Evolutionary conservation across 2,113 vertebrate species (phyloP), one percentile per base, ranked within the genome.

Genomic region (Campylomormyrus tamandua): DNA sequence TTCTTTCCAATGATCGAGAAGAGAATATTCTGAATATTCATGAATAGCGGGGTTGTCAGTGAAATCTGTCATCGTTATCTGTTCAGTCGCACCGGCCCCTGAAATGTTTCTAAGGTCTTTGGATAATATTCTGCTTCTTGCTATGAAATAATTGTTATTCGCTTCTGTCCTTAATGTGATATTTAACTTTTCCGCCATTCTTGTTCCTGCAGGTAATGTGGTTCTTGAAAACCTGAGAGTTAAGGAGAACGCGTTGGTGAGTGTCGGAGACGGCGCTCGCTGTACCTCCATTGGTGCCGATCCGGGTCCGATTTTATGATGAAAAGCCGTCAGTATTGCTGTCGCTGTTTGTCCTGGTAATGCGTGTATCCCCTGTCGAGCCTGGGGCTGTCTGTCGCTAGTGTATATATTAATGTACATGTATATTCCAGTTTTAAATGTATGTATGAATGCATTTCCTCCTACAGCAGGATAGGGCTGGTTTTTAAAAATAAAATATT

Each of bases 211-310:
- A 99, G 98, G 98, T 91, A 98, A 99, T 92, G 98, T 99, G 84
- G 97, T 97, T 1, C 96, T 99, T 74, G 98, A 99, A 92, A 99
- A 99, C 91, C 95, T 99, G 45, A 95, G 94, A 91, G 97, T 99
- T 92, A 99, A 97, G 93, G 98, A 99, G 94, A 99, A 99, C 91
- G 97, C 97, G 39, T 94, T 99, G 96, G 98, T 99, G 92, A 97
- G 98, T 95, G 80, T 19, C 83, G 46, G 8, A 46, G 2, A 48
- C 19, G 8, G 19, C 15, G 19, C 21, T 62, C 7, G 0, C 13
- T 5, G 27, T 24, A 24, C 21, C 31, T 9, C 10, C 15, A 39
- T 10, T 21, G 88, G 2, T 89, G 46, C 27, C 35, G 8, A 50
- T 52, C 1, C 1, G 17, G n/a, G 11, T 77, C 48, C 19, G 21